Conservation (phyloP, 2,888 invertebrate species). For the Apomyelois bistriatella region DNA sequence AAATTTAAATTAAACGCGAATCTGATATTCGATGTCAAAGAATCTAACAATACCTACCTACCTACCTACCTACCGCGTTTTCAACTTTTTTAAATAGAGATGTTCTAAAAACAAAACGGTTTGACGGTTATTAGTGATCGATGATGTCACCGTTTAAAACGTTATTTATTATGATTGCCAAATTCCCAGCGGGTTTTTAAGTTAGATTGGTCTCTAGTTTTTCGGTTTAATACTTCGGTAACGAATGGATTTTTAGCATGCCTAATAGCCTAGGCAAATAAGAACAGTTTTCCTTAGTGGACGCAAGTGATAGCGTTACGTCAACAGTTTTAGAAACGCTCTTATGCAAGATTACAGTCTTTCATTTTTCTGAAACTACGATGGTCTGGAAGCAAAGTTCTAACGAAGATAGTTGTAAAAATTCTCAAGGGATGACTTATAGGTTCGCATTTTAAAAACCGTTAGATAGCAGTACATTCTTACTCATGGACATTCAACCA, state of each 20-base stretch:
- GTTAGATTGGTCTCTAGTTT: slow-evolving; percentile 12
- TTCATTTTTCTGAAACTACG: slow-evolving; percentile 3
- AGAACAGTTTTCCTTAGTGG: slow-evolving; percentile 25
- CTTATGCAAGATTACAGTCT: slow-evolving; percentile 13
- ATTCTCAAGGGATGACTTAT: no score
- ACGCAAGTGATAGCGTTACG: slow-evolving; percentile 28
- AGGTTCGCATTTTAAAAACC: no score
- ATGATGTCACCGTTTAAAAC: slow-evolving; percentile 1
- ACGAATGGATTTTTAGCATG: slow-evolving; percentile 31
- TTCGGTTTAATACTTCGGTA: not conserved
- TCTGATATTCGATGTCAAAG: no score
- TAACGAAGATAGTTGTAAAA: no score
- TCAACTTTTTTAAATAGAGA: not conserved
- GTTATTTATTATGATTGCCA: not conserved
- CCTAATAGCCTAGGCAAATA: slow-evolving; percentile 36
- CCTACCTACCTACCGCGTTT: not conserved
- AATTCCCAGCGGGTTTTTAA: slow-evolving; percentile 14
- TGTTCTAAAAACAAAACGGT: not conserved
- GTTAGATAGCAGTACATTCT: no score
- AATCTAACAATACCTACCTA: no score
- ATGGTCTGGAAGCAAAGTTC: not conserved
- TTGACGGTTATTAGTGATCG: not conserved
- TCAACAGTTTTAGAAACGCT: slow-evolving; percentile 26
- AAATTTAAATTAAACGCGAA: no score
- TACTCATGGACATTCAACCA: no score